Conservation (phyloP, 2,797 vertebrate genomes). For the Eospalax fontanierii region DNA sequence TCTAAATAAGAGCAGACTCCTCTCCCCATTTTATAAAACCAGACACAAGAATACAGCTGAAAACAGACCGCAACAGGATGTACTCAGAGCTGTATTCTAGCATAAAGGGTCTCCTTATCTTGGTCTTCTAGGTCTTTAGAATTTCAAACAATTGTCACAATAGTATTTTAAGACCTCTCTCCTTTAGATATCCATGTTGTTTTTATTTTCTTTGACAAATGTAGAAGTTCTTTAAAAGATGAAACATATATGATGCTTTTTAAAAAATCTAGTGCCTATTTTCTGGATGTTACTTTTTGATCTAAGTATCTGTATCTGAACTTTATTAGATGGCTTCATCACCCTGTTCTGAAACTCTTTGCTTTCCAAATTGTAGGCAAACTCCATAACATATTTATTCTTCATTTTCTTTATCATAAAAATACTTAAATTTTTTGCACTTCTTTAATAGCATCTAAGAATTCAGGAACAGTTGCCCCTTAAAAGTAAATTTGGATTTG, state of each 20-base stretch:
- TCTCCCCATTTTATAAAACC: neutral
- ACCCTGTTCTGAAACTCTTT: neutral
- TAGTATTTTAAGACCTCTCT: constrained; percentile 5
- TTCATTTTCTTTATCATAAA: constrained; percentile 4
- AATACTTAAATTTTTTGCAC: neutral
- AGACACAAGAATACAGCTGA: neutral
- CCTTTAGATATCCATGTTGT: neutral
- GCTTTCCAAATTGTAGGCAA: neutral
- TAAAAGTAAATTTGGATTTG: constrained; percentile 41
- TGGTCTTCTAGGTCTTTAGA: neutral
- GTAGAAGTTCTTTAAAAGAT: neutral
- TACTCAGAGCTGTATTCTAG: neutral
- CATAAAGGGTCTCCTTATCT: neutral
- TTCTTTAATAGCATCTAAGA: neutral
- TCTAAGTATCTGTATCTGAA: neutral
- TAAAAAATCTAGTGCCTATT: neutral
- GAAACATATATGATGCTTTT: neutral
- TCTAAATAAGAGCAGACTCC: constrained; percentile 8
- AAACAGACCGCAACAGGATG: neutral
- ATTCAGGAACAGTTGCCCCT: neutral
- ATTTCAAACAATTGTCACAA: constrained; percentile 14
- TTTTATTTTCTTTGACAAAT: constrained; percentile 39
- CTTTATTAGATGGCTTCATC: neutral
- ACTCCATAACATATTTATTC: neutral
- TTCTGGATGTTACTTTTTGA: neutral